Percentiles rank a stretch among this genome's conserved stretches.
phyloP scores from a whole-genome alignment of 2,113 vertebrate species.

The Hystrix brachyura region DNA sequence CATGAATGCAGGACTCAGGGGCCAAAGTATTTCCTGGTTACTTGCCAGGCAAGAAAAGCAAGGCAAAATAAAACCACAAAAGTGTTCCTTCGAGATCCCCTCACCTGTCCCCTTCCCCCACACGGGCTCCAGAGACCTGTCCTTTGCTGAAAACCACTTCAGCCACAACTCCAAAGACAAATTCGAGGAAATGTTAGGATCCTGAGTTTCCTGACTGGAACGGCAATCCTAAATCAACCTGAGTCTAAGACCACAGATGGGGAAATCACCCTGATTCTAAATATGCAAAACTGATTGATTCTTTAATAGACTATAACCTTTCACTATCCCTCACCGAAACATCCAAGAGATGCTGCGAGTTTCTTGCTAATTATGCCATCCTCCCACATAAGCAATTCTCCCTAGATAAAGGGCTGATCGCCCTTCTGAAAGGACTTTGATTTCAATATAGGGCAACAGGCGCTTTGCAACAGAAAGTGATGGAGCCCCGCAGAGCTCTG shows the following conservation, averaged over 20 bases:
- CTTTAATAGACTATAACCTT: neutral
- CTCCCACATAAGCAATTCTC: neutral
- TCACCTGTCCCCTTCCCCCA: neutral
- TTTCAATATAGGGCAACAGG: neutral
- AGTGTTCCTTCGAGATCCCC: neutral
- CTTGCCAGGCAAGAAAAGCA: neutral
- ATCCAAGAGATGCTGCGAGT: neutral
- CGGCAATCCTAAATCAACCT: neutral
- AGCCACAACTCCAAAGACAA: neutral
- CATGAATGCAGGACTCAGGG: neutral
- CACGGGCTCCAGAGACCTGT: neutral
- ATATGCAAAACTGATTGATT: neutral
- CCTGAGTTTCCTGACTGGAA: constrained; percentile 32
- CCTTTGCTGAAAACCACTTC: neutral
- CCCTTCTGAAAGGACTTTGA: neutral
- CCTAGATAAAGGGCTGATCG: neutral
- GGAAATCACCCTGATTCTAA: neutral
- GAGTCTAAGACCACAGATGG: neutral
- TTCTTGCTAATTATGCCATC: neutral
- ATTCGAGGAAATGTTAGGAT: neutral
- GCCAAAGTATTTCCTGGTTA: neutral
- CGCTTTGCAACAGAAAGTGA: neutral
- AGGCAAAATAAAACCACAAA: neutral
- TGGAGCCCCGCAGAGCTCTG: neutral
- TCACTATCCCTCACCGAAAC: neutral